Base-by-base conservation (phyloP, 1,140 invertebrate species). In the Pectinophora gossypiella region DNA sequence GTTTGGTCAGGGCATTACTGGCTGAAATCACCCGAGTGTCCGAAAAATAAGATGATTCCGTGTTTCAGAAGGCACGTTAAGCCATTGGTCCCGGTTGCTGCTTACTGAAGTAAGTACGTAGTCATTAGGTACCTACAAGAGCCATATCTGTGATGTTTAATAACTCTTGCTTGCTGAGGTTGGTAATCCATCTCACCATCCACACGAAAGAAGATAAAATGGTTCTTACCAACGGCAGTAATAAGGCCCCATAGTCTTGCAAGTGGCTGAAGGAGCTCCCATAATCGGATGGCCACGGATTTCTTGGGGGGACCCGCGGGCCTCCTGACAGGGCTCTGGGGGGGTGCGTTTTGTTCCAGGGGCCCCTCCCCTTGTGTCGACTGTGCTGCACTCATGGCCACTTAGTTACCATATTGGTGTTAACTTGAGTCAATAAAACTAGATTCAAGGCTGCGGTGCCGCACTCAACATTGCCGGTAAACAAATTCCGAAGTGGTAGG, bases 211-310 rank as follows among this genome's bases (percentile, higher is more conserved):
- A n/a, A n/a, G n/a, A n/a, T n/a, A n/a, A n/a, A n/a, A n/a, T n/a
- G n/a, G n/a, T n/a, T n/a, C 66, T 56, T 52, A 86, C 83, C 77
- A 19, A 86, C 67, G 51, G 83, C 77, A 3, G 80, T 85, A 19
- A 83, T 61, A 12, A 86, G 60, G 4, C 83, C 80, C 83, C 80
- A 86, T 51, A 86, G 50, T 51, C 83, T 72, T 1, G 83, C 79
- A 6, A 85, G 48, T 0, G 83, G 83, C 43, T 86, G 83, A 50
- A 86, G 53, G 36, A 83, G 61, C 42, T 81, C 81, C 83, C 83
- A 86, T 44, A 85, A 56, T 46, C 63, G 68, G 2, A 69, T 54
- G 27, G 76, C 79, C 18, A 82, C 20, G 0, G 83, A 73, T 55
- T 80, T 78, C 32, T 74, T 73, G 1, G 71, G 75, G 18, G 64